phyloP scores from a whole-genome alignment of 2,797 vertebrate genomes.

The Sphenodon punctatus region DNA sequence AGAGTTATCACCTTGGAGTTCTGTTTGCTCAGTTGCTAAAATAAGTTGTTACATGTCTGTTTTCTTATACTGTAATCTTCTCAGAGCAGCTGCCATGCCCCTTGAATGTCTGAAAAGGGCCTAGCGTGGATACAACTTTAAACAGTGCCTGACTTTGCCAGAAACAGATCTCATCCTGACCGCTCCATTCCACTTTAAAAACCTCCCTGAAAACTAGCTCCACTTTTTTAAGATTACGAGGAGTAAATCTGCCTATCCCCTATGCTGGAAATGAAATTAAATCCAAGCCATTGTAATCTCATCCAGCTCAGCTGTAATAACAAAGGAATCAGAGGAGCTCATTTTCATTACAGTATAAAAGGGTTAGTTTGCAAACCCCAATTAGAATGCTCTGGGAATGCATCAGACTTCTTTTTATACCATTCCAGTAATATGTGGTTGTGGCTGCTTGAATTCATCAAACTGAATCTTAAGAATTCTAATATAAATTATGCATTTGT shows the following conservation, averaged over 20 bases:
- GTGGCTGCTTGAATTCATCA: neutral
- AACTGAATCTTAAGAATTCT: neutral
- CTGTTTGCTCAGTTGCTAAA: too few species aligned
- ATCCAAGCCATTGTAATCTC: neutral
- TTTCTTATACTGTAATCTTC: neutral
- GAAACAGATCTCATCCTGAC: constrained; percentile 4
- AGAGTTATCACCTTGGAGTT: neutral
- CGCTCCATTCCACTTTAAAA: neutral
- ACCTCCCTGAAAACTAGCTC: constrained; percentile 3
- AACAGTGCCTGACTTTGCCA: constrained; percentile 59
- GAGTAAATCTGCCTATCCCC: neutral
- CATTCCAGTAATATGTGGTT: neutral
- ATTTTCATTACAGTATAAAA: neutral
- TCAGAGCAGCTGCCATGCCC: constrained; percentile 18
- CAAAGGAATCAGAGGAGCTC: neutral
- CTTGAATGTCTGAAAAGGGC: neutral
- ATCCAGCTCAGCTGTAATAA: neutral
- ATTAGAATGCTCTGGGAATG: neutral
- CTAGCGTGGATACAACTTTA: neutral
- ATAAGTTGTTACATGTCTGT: too few species aligned
- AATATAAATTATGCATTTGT: constrained; percentile 2
- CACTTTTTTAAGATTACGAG: neutral
- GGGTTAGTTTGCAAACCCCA: neutral
- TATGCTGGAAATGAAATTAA: neutral
- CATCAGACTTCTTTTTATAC: neutral